phyloP scores from a whole-genome alignment of 2,888 invertebrate species.

The Rapana venosa region DNA sequence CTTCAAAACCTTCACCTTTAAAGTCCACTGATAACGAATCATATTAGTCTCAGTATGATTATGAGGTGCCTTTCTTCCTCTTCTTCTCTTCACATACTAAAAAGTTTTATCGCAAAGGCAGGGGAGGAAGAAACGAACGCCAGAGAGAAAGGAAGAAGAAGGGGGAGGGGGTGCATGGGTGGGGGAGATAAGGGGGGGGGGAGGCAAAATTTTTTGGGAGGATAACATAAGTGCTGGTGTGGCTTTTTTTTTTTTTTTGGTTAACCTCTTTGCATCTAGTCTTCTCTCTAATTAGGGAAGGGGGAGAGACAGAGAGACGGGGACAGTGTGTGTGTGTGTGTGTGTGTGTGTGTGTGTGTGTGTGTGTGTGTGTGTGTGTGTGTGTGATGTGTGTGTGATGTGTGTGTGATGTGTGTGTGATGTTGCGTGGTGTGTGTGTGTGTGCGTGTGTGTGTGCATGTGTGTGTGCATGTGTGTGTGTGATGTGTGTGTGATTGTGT shows the following conservation, averaged over 20 bases:
- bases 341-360: background rate
- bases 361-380: background rate
- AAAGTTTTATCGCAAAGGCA: too few species aligned
- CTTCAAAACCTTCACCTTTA: too few species aligned
- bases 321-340: background rate
- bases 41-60: too few species aligned
- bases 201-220: background rate
- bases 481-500: background rate
- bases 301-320: background rate
- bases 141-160: background rate
- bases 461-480: background rate
- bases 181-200: background rate
- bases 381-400: too few species aligned
- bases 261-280: too few species aligned
- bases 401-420: slow-evolving; percentile 25
- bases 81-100: too few species aligned
- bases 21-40: too few species aligned
- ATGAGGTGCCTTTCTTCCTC: too few species aligned
- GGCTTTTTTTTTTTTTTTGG: too few species aligned
- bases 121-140: too few species aligned
- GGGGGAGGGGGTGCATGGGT: background rate
- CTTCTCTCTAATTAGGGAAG: background rate
- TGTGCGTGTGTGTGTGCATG: slow-evolving; percentile 2
- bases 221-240: too few species aligned
- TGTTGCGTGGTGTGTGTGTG: slow-evolving; percentile 1